Evolutionary conservation across 2,888 invertebrate genomes (phyloP), one percentile per base, ranked within the genome.

Genomic region (Diarsia dahlii): DNA sequence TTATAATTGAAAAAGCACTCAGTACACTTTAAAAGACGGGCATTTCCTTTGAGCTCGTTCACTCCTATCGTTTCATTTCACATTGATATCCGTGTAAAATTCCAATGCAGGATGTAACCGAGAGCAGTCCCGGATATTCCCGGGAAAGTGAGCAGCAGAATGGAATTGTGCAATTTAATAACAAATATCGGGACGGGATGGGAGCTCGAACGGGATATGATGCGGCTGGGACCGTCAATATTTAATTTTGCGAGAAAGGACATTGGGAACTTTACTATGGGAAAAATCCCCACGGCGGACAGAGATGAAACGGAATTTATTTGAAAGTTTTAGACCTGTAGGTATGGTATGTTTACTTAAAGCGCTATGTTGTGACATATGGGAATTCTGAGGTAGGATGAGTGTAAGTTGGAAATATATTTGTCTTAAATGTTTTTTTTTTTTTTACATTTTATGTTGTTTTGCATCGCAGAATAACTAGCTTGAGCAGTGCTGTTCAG

Each of bases 11-110:
- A 72, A 81, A 70, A 39, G 65, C 56, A 52, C 46, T 45, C 45
- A 52, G 50, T 39, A 2, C 18, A 39, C 62, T 56, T 52, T 34
- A 66, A 76, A 76, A 71, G 65, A n/a, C 75, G 71, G 23, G 15
- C 34, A 81, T 52, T 82, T 80, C 81, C 64, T 84, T 82, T 84
- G 68, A 68, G 64, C 60, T 50, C 20, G 23, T 58, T 63, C 48
- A 6, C 58, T 63, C 4, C 50, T 84, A 62, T 50, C 39, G 82
- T 82, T 80, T 60, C 52, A 66, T 84, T 84, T 58, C 39, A 63
- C 69, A 58, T 48, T 60, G 60, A n/a, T 54, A 74, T 72, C 67
- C 63, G 71, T 66, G 67, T 78, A 56, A 74, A 78, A 82, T 76
- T 71, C 50, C 64, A n/a, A 71, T 23, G 78, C 76, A 68, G 64